phyloP scores from a whole-genome alignment of 2,113 vertebrate species.

The Ovibos moschatus region DNA sequence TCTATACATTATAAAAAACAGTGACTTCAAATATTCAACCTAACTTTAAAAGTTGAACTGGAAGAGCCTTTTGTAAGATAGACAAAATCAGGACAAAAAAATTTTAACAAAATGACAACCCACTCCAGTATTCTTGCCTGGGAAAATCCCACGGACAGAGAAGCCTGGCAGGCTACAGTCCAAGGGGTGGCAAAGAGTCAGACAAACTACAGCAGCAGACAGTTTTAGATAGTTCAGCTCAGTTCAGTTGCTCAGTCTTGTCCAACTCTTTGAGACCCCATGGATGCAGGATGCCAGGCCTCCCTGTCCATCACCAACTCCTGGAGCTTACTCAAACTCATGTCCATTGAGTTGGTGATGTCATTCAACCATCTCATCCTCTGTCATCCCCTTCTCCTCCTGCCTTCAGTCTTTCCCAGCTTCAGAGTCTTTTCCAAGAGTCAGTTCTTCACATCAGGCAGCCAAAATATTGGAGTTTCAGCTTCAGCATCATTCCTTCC shows the following conservation, averaged over 20 bases:
- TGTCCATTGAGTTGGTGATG: neutral
- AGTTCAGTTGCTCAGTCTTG: neutral
- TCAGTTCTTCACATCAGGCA: neutral
- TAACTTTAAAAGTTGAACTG: neutral
- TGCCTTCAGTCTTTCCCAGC: neutral
- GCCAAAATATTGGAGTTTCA: neutral
- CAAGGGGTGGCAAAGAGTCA: neutral
- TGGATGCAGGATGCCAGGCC: rapidly evolving
- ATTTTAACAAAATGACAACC: neutral
- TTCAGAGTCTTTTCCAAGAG: neutral
- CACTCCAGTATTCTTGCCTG: neutral
- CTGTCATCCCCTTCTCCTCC: neutral
- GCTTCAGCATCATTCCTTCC: neutral
- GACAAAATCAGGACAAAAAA: neutral
- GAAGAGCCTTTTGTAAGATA: neutral
- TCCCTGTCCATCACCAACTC: neutral
- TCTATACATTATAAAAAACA: neutral
- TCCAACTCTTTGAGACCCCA: neutral
- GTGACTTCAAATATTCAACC: neutral
- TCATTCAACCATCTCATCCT: neutral
- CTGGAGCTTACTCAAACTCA: neutral
- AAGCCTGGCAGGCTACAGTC: neutral
- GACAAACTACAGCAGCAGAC: neutral
- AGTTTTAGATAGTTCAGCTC: neutral
- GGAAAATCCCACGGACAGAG: neutral